phyloP scores from a whole-genome alignment of 2,113 vertebrate species.

The Corythaeola cristata region DNA sequence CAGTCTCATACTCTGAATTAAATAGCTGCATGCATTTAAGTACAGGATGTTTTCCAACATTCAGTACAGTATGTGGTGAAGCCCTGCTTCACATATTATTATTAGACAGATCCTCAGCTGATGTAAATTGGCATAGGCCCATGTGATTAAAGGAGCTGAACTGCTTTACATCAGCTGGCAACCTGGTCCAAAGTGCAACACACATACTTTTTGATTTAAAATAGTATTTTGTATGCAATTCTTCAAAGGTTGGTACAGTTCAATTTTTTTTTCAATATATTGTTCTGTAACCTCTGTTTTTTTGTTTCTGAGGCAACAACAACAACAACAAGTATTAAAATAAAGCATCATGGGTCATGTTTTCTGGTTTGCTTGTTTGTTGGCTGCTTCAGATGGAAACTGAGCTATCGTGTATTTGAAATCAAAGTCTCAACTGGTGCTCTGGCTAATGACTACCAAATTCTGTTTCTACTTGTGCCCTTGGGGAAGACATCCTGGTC shows the following conservation, averaged over 20 bases:
- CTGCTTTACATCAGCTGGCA: conserved; percentile 64
- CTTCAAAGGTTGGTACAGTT: conserved; percentile 56
- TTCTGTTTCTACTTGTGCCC: neutral
- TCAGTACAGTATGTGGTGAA: conserved; percentile 56
- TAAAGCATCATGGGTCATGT: neutral
- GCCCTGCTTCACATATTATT: conserved; percentile 40
- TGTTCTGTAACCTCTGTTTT: conserved; percentile 22
- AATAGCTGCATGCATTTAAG: conserved; percentile 54
- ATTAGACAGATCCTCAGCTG: conserved; percentile 60
- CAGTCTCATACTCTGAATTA: conserved; percentile 54
- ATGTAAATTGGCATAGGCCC: conserved; percentile 51
- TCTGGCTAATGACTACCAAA: neutral
- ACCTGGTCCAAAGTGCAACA: conserved; percentile 38
- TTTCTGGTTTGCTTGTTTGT: neutral
- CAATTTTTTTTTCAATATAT: conserved; percentile 51
- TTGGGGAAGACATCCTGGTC: neutral
- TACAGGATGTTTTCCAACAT: conserved; percentile 65
- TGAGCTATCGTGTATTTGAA: conserved; percentile 5
- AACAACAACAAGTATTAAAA: neutral
- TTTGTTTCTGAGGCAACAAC: conserved; percentile 37
- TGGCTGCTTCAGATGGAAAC: conserved; percentile 23
- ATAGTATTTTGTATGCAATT: conserved; percentile 40
- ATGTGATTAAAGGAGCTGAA: conserved; percentile 50
- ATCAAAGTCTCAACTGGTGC: conserved; percentile 6
- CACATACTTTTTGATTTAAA: conserved; percentile 69